Evolutionary conservation across 2,797 vertebrate genomes (phyloP), one percentile per base, ranked within the genome.

Genomic region (Galagoides demidoff): DNA sequence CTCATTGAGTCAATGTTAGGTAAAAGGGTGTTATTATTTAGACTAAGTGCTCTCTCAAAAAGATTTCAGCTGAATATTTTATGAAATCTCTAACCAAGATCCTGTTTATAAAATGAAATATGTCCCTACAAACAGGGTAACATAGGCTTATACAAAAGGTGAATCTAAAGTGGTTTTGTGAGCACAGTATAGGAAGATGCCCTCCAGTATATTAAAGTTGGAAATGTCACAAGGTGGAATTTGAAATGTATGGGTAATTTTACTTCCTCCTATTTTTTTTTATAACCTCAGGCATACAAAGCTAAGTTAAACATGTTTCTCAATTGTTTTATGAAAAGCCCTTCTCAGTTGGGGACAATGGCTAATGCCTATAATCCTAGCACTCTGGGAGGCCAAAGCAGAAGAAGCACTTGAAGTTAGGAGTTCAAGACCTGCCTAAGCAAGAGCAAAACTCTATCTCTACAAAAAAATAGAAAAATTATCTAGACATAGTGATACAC

Each of bases 221-320:
- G 17, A 78, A 37, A 17, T 79, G 34, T 93, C 64, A 77, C 59
- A 70, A 89, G 85, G 4, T 61, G 2, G 27, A 76, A 87, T 74
- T 31, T 83, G 37, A 93, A 63, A n/a, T 76, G 25, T 7, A n/a
- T 29, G 71, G 25, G 31, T 68, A 64, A 90, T 94, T 59, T 31
- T 70, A 59, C 86, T 85, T 77, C 39, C 43, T 77, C 73, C 61
- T 83, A 89, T 77, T 95, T 9, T 94, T 64, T 64, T 34, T 73
- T 63, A 79, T 63, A 83, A 79, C 45, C 64, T 95, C 85, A 57
- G 9, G n/a, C 64, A 93, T 93, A 90, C 37, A 89, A 91, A 85
- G 12, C 37, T 84, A 34, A 92, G 61, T 87, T 93, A 87, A 81
- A 90, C 20, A 89, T 12, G 20, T 3, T 74, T 34, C 64, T 89